Percentiles rank a stretch among this genome's conserved stretches.
These are phyloP conservation scores for Alloscopus bannaensis DNA, from an alignment of 2,888 invertebrate genomes.

Conservation along the genomic window DNA sequence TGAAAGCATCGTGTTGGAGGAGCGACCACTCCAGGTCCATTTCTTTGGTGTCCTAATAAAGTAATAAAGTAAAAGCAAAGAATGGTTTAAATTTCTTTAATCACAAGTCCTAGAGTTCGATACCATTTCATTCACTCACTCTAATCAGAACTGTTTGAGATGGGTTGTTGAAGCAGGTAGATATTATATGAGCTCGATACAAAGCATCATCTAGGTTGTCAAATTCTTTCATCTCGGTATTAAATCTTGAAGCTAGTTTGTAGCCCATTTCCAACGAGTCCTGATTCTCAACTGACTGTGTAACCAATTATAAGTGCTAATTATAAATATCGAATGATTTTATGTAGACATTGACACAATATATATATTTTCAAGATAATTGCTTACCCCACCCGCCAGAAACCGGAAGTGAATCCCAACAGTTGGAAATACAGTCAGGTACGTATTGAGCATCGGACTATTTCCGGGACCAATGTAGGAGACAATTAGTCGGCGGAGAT, in stretches of 20 bases:
- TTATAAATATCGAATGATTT: neutral
- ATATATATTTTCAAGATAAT: neutral
- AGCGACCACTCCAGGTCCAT: conserved; percentile 66
- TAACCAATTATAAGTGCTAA: too few species aligned
- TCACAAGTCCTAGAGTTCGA: too few species aligned
- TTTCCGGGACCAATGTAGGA: conserved; percentile 62
- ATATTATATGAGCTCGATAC: conserved; percentile 63
- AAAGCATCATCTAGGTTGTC: conserved; percentile 54
- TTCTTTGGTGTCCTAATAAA: conserved; percentile 63
- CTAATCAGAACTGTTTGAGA: too few species aligned
- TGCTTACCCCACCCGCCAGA: conserved; percentile 41
- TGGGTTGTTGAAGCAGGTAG: conserved; percentile 52
- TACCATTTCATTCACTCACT: too few species aligned
- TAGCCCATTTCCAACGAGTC: conserved; percentile 52
- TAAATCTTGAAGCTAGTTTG: conserved; percentile 43
- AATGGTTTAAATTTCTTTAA: too few species aligned
- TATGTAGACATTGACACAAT: neutral
- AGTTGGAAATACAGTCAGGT: conserved; percentile 64
- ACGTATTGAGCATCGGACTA: conserved; percentile 65
- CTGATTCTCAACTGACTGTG: neutral
- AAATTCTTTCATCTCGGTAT: conserved; percentile 65
- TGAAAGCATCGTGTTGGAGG: conserved; percentile 55
- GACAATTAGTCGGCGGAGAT: conserved; percentile 61
- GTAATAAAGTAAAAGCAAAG: neutral
- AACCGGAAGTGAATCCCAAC: conserved; percentile 67